Evolutionary conservation across 2,888 invertebrate species (phyloP).

Genomic region (Drosophila suboccidentalis): DNA sequence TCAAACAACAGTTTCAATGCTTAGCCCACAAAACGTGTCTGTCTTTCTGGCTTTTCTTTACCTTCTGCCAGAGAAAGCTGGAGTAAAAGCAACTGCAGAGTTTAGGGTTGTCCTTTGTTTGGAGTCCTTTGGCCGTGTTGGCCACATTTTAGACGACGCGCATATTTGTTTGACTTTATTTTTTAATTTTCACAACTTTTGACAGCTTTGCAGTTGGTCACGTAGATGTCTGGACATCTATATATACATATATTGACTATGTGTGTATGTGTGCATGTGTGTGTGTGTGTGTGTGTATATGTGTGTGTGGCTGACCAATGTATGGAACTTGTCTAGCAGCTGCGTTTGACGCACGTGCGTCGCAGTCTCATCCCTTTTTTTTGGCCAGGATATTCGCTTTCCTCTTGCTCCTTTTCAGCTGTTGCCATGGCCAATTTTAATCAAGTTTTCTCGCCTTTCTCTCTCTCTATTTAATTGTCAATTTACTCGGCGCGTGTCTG

Average conservation of each 20-base stretch:
- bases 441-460: slow-evolving; percentile 71
- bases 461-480: slow-evolving; percentile 74
- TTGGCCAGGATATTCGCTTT: background rate
- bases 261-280: slow-evolving; percentile 2
- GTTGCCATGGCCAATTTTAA: slow-evolving; percentile 70
- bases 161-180: slow-evolving; percentile 78
- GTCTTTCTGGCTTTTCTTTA: slow-evolving; percentile 1
- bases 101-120: slow-evolving; percentile 33
- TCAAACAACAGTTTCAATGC: slow-evolving; percentile 8
- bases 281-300: slow-evolving; percentile 13
- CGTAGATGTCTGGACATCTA: slow-evolving; percentile 46
- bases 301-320: slow-evolving; percentile 42
- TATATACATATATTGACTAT: slow-evolving; percentile 38
- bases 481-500: slow-evolving; percentile 68
- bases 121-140: slow-evolving; percentile 15
- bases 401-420: background rate
- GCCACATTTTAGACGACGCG: slow-evolving; percentile 50
- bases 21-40: background rate
- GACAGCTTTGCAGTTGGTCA: slow-evolving; percentile 76
- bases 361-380: slow-evolving; percentile 37
- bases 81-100: background rate
- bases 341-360: slow-evolving; percentile 70
- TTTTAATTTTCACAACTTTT: slow-evolving; percentile 79
- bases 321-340: slow-evolving; percentile 49
- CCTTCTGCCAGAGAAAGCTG: slow-evolving; percentile 1